Conservation (phyloP, 2,797 vertebrate species). For the Gymnothorax reevesii region DNA sequence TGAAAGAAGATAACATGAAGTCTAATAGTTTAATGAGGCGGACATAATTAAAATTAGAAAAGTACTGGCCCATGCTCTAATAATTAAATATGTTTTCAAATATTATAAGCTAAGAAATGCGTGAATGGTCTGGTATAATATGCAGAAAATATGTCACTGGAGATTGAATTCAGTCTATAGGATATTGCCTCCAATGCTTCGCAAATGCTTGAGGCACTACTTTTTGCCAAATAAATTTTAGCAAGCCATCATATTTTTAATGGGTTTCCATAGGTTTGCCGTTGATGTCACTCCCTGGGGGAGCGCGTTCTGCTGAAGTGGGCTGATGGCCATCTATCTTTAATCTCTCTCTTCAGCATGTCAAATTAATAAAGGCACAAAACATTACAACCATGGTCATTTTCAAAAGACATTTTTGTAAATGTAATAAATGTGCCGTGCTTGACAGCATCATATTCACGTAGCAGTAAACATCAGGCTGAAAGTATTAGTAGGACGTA, state of each 20-base stretch:
- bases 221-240: slow-evolving; percentile 6
- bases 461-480: background rate
- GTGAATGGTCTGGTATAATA: background rate
- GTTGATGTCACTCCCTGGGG: slow-evolving; percentile 7
- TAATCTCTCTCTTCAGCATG: background rate
- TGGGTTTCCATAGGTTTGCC: background rate
- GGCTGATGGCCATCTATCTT: background rate
- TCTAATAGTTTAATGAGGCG: slow-evolving; percentile 13
- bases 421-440: background rate
- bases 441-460: background rate
- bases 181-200: background rate
- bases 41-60: slow-evolving; percentile 5
- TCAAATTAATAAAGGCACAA: slow-evolving; percentile 9
- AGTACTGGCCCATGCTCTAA: background rate
- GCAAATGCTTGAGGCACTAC: background rate
- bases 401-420: background rate
- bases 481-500: background rate
- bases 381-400: background rate
- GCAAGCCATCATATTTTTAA: background rate
- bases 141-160: slow-evolving; percentile 2
- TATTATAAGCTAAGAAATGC: background rate
- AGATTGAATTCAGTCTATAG: background rate
- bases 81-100: slow-evolving; percentile 1
- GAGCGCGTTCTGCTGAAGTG: background rate
- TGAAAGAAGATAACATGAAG: background rate